Evolutionary conservation across 2,888 invertebrate genomes (phyloP).

Genomic region (Monochamus alternatus): DNA sequence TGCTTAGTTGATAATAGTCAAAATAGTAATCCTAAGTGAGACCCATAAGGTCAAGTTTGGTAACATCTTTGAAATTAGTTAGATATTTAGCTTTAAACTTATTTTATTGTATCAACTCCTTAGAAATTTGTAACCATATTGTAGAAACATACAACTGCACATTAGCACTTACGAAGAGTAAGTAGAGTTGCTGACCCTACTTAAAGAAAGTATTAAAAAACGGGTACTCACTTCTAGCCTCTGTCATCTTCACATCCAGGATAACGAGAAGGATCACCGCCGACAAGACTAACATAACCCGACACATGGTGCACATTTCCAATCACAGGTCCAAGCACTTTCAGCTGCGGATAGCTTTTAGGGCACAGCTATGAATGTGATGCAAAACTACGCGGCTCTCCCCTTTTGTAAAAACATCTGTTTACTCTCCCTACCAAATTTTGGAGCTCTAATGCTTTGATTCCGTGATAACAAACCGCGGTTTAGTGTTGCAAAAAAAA

Average conservation of each 20-base stretch:
- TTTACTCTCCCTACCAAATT: slow-evolving; percentile 32
- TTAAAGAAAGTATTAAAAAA: neutral
- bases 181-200: neutral
- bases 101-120: too few relatives aligned
- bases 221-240: slow-evolving; percentile 22
- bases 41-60: too few relatives aligned
- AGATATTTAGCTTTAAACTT: too few relatives aligned
- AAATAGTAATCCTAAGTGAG: too few relatives aligned
- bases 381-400: too few relatives aligned
- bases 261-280: slow-evolving; percentile 10
- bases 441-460: slow-evolving; percentile 21
- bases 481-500: slow-evolving; percentile 14
- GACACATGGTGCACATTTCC: neutral
- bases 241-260: neutral
- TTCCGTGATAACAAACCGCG: slow-evolving; percentile 30
- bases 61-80: too few relatives aligned
- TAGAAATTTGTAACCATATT: too few relatives aligned
- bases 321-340: neutral
- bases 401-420: slow-evolving; percentile 21
- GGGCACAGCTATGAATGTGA: slow-evolving; percentile 18
- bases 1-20: too few relatives aligned
- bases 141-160: too few relatives aligned
- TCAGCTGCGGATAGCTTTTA: slow-evolving; percentile 9
- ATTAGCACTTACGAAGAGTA: too few relatives aligned
- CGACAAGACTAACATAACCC: slow-evolving; percentile 6